These are phyloP conservation scores for Cyanistes caeruleus DNA, from an alignment of 2,113 vertebrate species.

Conservation along the genomic window DNA sequence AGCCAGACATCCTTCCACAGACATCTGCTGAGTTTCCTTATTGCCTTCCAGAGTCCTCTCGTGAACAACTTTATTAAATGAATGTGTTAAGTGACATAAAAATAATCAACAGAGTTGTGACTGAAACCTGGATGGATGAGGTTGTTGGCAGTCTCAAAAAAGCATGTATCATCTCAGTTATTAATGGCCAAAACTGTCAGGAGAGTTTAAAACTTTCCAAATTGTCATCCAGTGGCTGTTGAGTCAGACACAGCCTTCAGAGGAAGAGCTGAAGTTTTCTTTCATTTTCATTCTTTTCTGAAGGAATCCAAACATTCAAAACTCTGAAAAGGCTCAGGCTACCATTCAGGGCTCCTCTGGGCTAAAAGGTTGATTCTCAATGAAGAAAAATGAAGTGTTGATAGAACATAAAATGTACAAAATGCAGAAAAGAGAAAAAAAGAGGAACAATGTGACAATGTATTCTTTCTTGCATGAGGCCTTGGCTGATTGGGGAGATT, in stretches of 20 bases:
- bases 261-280: background rate
- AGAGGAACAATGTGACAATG: background rate
- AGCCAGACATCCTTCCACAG: background rate
- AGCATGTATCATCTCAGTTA: background rate
- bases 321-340: background rate
- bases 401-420: background rate
- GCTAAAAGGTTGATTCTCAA: background rate
- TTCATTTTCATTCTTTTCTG: background rate
- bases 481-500: background rate
- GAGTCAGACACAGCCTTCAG: slow-evolving; percentile 31
- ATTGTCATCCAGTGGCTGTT: slow-evolving; percentile 30
- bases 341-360: background rate
- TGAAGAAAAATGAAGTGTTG: slow-evolving; percentile 7
- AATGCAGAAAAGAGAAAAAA: background rate
- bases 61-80: background rate
- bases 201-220: slow-evolving; percentile 51
- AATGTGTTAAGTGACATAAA: background rate
- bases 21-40: background rate
- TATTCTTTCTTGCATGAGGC: background rate
- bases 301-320: background rate
- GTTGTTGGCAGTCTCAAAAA: background rate
- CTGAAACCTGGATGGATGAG: background rate
- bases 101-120: background rate
- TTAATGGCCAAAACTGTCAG: background rate
- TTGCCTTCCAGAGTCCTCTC: background rate